Evolutionary conservation across 1,140 invertebrate species (phyloP), one percentile per base, ranked within the genome.

Genomic region (Atta texana): DNA sequence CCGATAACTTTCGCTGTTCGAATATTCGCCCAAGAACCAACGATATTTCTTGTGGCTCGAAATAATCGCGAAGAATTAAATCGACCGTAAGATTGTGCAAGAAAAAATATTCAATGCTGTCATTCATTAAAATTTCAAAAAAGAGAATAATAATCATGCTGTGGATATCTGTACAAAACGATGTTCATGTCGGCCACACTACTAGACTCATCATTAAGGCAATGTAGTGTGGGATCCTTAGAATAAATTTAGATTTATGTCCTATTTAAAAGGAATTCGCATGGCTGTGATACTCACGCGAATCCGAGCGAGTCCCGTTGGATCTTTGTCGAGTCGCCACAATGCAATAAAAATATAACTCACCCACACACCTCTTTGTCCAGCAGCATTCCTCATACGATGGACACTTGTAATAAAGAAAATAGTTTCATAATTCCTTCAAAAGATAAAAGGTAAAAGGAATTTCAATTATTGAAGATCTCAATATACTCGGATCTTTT

Each of bases 1-100:
- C 12, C 55, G 53, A 61, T 84, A 61, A 84, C 28, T 84, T 63
- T 84, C 44, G 55, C 71, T 74, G 7, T 51, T 84, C 28, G 61
- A 69, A 80, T 63, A 84, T 49, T 64, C 34, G 8, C 7, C 16
- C 24, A 44, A 24, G 51, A 31, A 21, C 3, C 53, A n/a, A 74
- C 34, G 49, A 28, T 87, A 74, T 85, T 87, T 24, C 55, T 21
- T 28, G 21, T 74, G 34, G 2, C 8, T n/a, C 51, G 24, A 57
- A 28, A 57, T 34, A 53, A 55, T 78, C 16, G 28, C 16, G 55
- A 66, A 34, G 31, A 66, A 49, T 82, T 82, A 80, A 69, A 24
- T 21, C 21, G 14, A 77, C 18, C n/a, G 14, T 44, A 69, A 80
- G 21, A 69, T 57, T 18, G 16, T 18, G 16, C 16, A 28, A 69